Evolutionary conservation across 2,888 invertebrate genomes (phyloP), one percentile per base, ranked within the genome.

Genomic region (Sphaeridia pumilis): DNA sequence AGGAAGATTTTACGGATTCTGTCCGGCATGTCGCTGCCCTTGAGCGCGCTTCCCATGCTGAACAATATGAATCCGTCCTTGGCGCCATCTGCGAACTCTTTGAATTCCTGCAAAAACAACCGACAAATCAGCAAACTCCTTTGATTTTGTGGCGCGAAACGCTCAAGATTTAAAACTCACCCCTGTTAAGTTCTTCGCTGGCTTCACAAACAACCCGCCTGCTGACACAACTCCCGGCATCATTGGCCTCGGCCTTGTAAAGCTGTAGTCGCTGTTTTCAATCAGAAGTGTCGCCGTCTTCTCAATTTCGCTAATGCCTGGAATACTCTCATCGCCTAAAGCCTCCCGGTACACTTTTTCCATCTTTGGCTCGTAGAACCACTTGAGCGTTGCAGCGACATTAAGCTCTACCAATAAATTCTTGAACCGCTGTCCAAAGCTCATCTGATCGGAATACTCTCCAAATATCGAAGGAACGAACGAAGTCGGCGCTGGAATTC

Each of bases 301-400:
- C 42, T 56, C 52, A 27, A 65, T 55, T 25, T 65, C 61, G 27
- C 43, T 24, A 22, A 58, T 47, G 24, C 56, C 48, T n/a, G 61
- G 62, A 26, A 62, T 36, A 24, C 48, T 41, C 10, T 58, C 54
- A 53, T 54, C 41, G 10, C 44, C 41, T 12, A 57, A n/a, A 28
- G 55, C 41, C 26, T 57, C 51, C 25, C 46, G 21, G 25, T 58
- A 58, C 1, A 49, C 27, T 1, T 35, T 44, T 17, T 26, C 46
- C 55, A 58, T 48, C 2, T n/a, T 17, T 5, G 59, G 59, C 36
- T 72, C 68, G 54, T 69, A 69, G 31, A 64, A 65, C 46, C 65
- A 66, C 45, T 68, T 63, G 2, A 71, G 60, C 44, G 67, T 61
- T 1, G 67, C 51, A 24, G 71, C 68, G 36, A 72, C 69, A 35